phyloP scores from a whole-genome alignment of 1,140 invertebrate genomes.

The Maniola jurtina region DNA sequence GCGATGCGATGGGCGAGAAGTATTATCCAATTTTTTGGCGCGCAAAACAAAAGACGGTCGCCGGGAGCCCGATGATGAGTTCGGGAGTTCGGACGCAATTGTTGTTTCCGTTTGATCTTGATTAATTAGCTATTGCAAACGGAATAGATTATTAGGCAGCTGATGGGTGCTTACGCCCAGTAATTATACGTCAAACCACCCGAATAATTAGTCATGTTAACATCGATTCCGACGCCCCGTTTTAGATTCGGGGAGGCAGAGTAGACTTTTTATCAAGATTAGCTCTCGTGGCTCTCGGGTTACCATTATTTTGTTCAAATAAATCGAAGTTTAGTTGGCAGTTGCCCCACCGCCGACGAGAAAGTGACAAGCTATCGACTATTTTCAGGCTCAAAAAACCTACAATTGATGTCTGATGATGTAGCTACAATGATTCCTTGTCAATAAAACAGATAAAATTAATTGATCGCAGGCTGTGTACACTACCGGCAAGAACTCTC shows the following conservation, averaged over 20 bases:
- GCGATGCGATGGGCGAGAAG: slow-evolving; percentile 39
- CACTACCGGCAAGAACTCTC: no score
- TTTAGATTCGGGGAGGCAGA: slow-evolving; percentile 20
- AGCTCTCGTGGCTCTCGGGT: no score
- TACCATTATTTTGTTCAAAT: no score
- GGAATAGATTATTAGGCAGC: slow-evolving; percentile 60
- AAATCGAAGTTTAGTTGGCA: no score
- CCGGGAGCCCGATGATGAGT: slow-evolving; percentile 39
- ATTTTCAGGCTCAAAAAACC: no score
- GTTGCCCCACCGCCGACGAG: no score
- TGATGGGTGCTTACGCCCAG: slow-evolving; percentile 46
- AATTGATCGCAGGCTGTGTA: no score
- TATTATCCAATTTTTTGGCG: slow-evolving; percentile 34
- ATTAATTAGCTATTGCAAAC: slow-evolving; percentile 69
- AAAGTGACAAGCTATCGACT: no score
- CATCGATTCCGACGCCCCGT: slow-evolving; percentile 40
- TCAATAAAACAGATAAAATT: no score
- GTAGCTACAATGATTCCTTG: no score
- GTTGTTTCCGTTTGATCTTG: slow-evolving; percentile 67
- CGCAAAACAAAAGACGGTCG: slow-evolving; percentile 48
- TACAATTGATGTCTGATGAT: no score
- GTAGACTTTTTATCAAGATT: neutral
- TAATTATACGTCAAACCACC: slow-evolving; percentile 55
- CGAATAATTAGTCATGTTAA: slow-evolving; percentile 48
- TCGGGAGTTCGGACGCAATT: slow-evolving; percentile 40